These are phyloP conservation scores for Eupelmus urozonus DNA, from an alignment of 2,888 invertebrate species.

Conservation along the genomic window DNA sequence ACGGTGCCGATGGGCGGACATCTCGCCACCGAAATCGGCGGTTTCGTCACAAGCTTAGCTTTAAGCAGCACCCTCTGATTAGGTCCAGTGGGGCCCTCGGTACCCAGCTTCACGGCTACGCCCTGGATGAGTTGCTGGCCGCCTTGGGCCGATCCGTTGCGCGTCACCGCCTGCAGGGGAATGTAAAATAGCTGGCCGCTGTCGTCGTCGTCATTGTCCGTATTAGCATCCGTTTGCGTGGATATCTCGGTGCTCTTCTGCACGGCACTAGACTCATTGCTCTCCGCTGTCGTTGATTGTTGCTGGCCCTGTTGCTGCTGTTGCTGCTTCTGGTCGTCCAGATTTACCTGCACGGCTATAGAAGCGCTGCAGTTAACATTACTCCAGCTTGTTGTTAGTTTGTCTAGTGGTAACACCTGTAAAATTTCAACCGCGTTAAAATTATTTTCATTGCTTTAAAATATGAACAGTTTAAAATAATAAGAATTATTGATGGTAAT, in stretches of 20 bases:
- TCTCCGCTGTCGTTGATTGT: slow-evolving; percentile 59
- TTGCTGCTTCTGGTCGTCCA: slow-evolving; percentile 75
- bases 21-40: slow-evolving; percentile 75
- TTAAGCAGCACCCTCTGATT: slow-evolving; percentile 82
- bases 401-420: slow-evolving; percentile 73
- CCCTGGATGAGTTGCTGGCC: slow-evolving; percentile 80
- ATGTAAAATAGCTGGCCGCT: slow-evolving; percentile 83
- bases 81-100: slow-evolving; percentile 82
- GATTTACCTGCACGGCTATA: slow-evolving; percentile 77
- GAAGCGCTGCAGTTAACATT: slow-evolving; percentile 78
- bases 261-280: slow-evolving; percentile 52
- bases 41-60: slow-evolving; percentile 83
- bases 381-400: slow-evolving; percentile 73
- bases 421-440: slow-evolving; percentile 6
- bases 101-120: slow-evolving; percentile 83
- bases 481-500: not conserved
- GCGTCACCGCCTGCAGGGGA: slow-evolving; percentile 79
- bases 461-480: not conserved
- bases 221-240: slow-evolving; percentile 77
- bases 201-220: slow-evolving; percentile 78
- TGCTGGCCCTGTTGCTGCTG: slow-evolving; percentile 61
- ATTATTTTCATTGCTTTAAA: not conserved
- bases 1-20: slow-evolving; percentile 80
- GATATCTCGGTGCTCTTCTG: slow-evolving; percentile 76
- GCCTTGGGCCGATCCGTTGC: slow-evolving; percentile 74